Conservation (phyloP, 2,113 vertebrate genomes). For the Galemys pyrenaicus region DNA sequence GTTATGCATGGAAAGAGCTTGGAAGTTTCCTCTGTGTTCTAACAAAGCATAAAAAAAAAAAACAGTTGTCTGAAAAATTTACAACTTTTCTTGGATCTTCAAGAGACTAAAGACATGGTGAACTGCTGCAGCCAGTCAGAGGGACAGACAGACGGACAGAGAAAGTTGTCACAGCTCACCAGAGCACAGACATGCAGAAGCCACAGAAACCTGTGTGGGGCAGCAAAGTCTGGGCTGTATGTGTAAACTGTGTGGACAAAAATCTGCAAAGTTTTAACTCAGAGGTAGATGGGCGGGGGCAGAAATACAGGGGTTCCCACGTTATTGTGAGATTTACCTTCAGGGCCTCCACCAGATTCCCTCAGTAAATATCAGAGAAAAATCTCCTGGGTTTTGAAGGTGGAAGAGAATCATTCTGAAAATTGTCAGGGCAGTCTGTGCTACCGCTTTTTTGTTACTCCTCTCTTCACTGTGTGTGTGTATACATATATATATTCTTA, state of each 20-base stretch:
- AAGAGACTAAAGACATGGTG: background rate
- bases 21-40: too few species aligned
- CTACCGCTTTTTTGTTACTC: background rate
- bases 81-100: background rate
- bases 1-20: background rate
- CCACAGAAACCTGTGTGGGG: accelerated
- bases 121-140: background rate
- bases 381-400: background rate
- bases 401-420: background rate
- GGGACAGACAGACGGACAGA: background rate
- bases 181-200: background rate
- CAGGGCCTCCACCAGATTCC: background rate
- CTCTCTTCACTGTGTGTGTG: background rate
- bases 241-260: background rate
- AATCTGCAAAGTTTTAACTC: background rate
- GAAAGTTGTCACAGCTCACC: too few species aligned
- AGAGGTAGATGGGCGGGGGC: background rate
- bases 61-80: background rate
- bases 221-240: background rate
- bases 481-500: too few species aligned
- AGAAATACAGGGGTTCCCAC: too few species aligned
- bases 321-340: background rate
- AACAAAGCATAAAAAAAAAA: background rate
- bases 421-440: background rate
- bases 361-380: background rate